phyloP scores from a whole-genome alignment of 2,113 vertebrate genomes.

The Collichthys lucidus region DNA sequence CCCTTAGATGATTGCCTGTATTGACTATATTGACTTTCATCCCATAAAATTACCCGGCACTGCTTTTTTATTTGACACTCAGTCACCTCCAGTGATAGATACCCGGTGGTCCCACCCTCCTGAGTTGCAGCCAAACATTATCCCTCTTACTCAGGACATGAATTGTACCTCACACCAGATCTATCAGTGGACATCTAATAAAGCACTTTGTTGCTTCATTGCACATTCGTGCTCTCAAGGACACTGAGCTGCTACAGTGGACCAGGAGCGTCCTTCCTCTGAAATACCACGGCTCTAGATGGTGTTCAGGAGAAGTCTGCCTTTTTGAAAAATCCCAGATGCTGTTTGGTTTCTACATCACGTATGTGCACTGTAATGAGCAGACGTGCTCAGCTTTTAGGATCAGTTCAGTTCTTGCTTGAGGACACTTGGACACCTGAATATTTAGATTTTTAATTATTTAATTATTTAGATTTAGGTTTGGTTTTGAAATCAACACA shows the following conservation, averaged over 20 bases:
- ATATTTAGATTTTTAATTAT: too few species aligned
- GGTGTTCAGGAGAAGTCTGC: not conserved
- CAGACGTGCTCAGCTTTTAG: not conserved
- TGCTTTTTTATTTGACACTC: constrained; percentile 61
- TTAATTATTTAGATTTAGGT: not conserved
- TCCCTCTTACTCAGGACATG: constrained; percentile 32
- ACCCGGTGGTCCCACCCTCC: constrained; percentile 21
- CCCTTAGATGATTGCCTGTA: constrained; percentile 53
- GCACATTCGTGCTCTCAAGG: constrained; percentile 49
- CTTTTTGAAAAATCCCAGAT: not conserved
- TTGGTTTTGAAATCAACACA: not conserved
- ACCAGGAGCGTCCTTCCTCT: constrained; percentile 15
- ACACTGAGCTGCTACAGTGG: constrained; percentile 2
- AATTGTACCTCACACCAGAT: constrained; percentile 40
- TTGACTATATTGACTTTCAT: constrained; percentile 59
- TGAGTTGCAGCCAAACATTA: constrained; percentile 49
- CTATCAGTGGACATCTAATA: constrained; percentile 45
- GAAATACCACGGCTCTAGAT: not conserved
- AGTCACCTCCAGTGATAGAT: constrained; percentile 65
- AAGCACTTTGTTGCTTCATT: constrained; percentile 58
- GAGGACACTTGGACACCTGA: not conserved
- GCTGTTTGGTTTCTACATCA: not conserved
- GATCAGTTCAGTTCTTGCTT: not conserved
- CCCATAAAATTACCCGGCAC: constrained; percentile 54
- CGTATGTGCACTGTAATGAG: not conserved